A percentile compares a stretch with the other conserved stretches of the same genome.
These are phyloP conservation scores for Genyomyrus donnyi DNA, from an alignment of 2,113 vertebrate species.

Conservation along the genomic window DNA sequence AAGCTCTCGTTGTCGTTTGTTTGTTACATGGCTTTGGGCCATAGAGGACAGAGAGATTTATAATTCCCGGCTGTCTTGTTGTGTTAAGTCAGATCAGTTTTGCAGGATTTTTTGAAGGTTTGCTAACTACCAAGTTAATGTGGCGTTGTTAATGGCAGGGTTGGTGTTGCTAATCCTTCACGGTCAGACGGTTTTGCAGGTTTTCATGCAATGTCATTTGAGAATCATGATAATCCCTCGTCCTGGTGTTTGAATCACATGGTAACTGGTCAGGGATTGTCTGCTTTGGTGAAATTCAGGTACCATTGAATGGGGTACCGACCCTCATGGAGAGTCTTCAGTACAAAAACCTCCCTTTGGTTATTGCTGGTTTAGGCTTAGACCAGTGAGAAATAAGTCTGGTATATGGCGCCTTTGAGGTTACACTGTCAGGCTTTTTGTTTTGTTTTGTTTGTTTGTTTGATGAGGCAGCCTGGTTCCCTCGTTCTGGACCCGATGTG, in stretches of 20 bases:
- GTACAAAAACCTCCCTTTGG: not conserved
- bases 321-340: not conserved
- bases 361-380: not conserved
- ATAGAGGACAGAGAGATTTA: not conserved
- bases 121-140: not conserved
- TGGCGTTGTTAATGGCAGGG: not conserved
- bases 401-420: not conserved
- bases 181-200: not conserved
- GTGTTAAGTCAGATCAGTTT: not conserved
- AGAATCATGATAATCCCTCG: not conserved
- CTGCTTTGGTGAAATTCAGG: not conserved
- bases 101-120: not conserved
- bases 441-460: not conserved
- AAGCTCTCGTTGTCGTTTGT: not conserved
- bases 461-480: slow-evolving; percentile 56
- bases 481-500: slow-evolving; percentile 87
- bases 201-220: not conserved
- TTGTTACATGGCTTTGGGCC: not conserved
- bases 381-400: not conserved
- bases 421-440: not conserved
- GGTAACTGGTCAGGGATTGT: not conserved
- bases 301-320: not conserved
- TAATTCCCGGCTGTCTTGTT: not conserved
- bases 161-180: not conserved
- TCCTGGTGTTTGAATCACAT: not conserved